Percentiles rank a stretch among this genome's conserved stretches.
phyloP scores from a whole-genome alignment of 1,140 invertebrate genomes.

The Helicorthomorpha holstii region DNA sequence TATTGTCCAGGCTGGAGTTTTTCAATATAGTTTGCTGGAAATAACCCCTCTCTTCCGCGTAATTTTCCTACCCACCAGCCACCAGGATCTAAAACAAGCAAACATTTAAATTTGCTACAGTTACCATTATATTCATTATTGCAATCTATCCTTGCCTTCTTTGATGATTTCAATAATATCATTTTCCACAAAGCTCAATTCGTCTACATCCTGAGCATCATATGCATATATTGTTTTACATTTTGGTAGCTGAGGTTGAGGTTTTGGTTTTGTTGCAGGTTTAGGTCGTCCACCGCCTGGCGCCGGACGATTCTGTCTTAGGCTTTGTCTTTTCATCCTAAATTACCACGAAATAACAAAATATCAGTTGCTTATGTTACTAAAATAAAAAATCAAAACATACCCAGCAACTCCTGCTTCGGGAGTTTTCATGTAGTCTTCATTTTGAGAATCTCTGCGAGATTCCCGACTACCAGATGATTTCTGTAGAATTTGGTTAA shows the following conservation, averaged over 20 bases:
- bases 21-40: constrained; percentile 49
- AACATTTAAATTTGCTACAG: constrained; percentile 3
- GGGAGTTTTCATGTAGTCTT: constrained; percentile 24
- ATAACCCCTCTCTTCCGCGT: constrained; percentile 39
- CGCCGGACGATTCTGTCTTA: constrained; percentile 10
- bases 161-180: constrained; percentile 44
- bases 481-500: neutral
- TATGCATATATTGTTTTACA: constrained; percentile 46
- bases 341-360: constrained; percentile 11
- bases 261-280: constrained; percentile 23
- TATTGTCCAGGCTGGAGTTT: constrained; percentile 24
- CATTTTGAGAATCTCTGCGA: constrained; percentile 12
- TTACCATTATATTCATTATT: neutral
- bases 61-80: constrained; percentile 50
- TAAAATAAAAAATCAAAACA: too few species aligned
- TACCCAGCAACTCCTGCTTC: constrained; percentile 31
- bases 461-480: constrained; percentile 5
- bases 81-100: constrained; percentile 36
- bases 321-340: constrained; percentile 23
- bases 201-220: constrained; percentile 47
- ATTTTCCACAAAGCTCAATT: constrained; percentile 42
- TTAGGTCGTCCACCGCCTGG: constrained; percentile 24
- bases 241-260: constrained; percentile 31
- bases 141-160: constrained; percentile 33
- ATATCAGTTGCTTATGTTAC: too few species aligned